phyloP scores from a whole-genome alignment of 2,113 vertebrate genomes.

The Polypterus bichir region DNA sequence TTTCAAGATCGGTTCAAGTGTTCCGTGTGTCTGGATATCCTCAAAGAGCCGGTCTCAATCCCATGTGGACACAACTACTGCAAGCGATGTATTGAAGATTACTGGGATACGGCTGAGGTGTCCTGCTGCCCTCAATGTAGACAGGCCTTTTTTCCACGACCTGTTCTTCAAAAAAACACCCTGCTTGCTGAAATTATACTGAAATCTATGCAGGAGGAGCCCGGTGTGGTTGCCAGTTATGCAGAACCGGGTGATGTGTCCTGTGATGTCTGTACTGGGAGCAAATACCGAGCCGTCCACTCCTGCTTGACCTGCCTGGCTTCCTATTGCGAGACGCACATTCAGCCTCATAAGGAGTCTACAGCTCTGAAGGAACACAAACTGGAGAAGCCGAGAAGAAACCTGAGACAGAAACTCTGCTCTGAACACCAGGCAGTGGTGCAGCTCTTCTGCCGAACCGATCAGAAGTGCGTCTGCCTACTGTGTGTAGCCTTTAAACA shows the following conservation, averaged over 20 bases:
- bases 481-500: background rate
- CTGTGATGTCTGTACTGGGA: conserved; percentile 12
- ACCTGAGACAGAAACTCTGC: conserved; percentile 1
- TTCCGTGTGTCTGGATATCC: conserved; percentile 6
- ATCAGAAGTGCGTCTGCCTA: conserved; percentile 6
- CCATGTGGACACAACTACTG: conserved; percentile 10
- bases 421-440: conserved; percentile 3
- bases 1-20: background rate
- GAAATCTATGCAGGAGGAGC: background rate
- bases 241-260: background rate
- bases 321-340: conserved; percentile 11
- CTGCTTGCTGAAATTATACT: background rate
- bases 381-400: background rate
- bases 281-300: conserved; percentile 4
- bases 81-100: background rate
- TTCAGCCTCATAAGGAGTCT: conserved; percentile 1
- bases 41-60: background rate
- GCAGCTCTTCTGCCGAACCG: conserved; percentile 11
- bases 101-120: background rate
- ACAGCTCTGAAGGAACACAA: conserved; percentile 5
- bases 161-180: background rate
- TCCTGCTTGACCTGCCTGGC: conserved; percentile 11
- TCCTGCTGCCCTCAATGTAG: conserved; percentile 6
- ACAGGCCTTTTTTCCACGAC: background rate
- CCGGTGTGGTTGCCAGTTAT: background rate